phyloP scores from a whole-genome alignment of 2,888 invertebrate species.

The Monopis laevigella region DNA sequence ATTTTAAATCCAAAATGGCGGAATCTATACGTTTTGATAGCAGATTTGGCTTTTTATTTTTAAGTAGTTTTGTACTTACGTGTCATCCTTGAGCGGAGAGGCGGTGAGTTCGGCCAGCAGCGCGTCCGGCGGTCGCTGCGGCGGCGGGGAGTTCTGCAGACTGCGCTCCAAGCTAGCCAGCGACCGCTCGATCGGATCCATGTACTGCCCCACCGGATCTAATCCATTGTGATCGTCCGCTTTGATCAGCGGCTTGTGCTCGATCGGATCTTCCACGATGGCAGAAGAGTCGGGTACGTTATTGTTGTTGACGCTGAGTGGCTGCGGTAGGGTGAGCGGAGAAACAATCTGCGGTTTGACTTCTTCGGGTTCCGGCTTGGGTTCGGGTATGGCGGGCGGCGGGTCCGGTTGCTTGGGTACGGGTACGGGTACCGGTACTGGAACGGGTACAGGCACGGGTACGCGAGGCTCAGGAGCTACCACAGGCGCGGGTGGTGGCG shows the following conservation, averaged over 20 bases:
- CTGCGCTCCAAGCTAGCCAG: constrained; percentile 75
- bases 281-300: constrained; percentile 20
- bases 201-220: constrained; percentile 53
- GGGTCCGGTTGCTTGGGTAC: neutral
- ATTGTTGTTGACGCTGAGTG: constrained; percentile 21
- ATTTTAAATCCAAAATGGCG: constrained; percentile 20
- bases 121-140: no score
- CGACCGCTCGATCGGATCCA: constrained; percentile 77
- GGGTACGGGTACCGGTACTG: neutral
- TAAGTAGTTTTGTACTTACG: no score
- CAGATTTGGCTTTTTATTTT: no score
- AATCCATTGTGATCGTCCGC: constrained; percentile 49
- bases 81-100: constrained; percentile 46
- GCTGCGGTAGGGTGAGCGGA: constrained; percentile 15
- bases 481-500: constrained; percentile 38
- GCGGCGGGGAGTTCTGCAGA: no score
- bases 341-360: constrained; percentile 18
- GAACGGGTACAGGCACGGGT: constrained; percentile 17
- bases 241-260: constrained; percentile 35
- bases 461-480: constrained; percentile 20
- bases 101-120: constrained; percentile 57
- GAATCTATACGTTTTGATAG: no score
- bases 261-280: constrained; percentile 27
- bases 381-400: constrained; percentile 14
- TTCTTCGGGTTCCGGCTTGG: constrained; percentile 12